Evolutionary conservation across 2,113 vertebrate genomes (phyloP).

Genomic region (Chloropsis hardwickii): DNA sequence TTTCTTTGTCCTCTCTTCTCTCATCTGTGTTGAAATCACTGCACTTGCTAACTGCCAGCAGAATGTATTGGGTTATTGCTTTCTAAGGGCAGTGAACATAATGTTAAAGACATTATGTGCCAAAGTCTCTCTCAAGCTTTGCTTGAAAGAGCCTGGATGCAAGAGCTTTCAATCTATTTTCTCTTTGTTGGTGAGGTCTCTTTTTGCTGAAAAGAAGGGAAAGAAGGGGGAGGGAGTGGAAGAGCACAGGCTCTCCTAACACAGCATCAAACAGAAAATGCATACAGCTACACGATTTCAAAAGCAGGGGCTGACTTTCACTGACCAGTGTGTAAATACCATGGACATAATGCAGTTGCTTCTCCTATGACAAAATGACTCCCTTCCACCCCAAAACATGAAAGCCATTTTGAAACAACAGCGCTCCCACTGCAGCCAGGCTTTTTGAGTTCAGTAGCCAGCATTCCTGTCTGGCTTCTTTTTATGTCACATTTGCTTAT

Average conservation of each 20-base stretch:
- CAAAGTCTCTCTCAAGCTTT: slow-evolving; percentile 55
- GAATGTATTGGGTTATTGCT: slow-evolving; percentile 61
- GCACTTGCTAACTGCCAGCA: slow-evolving; percentile 59
- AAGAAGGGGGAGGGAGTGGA: neutral
- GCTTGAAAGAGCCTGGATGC: slow-evolving; percentile 50
- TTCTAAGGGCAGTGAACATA: slow-evolving; percentile 62
- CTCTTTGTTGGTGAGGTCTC: slow-evolving; percentile 45
- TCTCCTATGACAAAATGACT: neutral
- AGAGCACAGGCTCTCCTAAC: neutral
- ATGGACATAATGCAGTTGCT: neutral
- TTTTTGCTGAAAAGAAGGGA: slow-evolving; percentile 45
- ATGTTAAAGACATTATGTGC: slow-evolving; percentile 44
- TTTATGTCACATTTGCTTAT: slow-evolving; percentile 41
- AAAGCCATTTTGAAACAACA: neutral
- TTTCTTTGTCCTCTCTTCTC: slow-evolving; percentile 50
- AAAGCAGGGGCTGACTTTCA: neutral
- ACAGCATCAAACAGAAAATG: slow-evolving; percentile 29
- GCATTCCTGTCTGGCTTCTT: slow-evolving; percentile 1
- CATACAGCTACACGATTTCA: neutral
- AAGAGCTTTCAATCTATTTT: slow-evolving; percentile 47
- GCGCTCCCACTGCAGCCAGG: neutral
- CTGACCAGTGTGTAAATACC: neutral
- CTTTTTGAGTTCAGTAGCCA: slow-evolving; percentile 8
- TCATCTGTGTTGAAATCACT: slow-evolving; percentile 59
- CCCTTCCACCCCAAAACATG: neutral